Evolutionary conservation across 2,113 vertebrate genomes (phyloP).

Genomic region (Chloropsis cyanopogon): DNA sequence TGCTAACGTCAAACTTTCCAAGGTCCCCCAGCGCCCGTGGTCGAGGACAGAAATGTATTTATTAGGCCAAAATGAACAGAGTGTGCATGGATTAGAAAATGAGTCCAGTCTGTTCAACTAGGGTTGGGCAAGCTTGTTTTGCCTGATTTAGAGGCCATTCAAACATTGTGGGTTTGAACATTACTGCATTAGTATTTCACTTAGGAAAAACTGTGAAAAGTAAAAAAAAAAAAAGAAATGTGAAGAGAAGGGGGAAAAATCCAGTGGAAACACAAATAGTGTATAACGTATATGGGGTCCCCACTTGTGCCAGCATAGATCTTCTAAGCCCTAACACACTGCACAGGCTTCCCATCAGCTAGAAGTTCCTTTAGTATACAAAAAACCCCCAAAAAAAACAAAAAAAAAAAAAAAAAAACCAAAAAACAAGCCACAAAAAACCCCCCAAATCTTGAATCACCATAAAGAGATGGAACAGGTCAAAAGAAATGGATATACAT

Average conservation of each 20-base stretch:
- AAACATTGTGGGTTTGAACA: slow-evolving; percentile 71
- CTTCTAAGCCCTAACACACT: slow-evolving; percentile 29
- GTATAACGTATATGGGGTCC: slow-evolving; percentile 31
- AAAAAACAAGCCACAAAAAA: too few species aligned
- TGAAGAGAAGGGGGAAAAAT: slow-evolving; percentile 10
- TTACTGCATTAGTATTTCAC: slow-evolving; percentile 62
- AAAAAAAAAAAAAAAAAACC: background rate
- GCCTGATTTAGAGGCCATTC: slow-evolving; percentile 67
- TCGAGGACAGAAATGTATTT: slow-evolving; percentile 52
- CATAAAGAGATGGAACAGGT: background rate
- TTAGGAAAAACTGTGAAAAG: slow-evolving; percentile 52
- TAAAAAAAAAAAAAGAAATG: background rate
- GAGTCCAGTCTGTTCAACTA: slow-evolving; percentile 35
- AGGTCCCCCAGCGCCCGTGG: background rate
- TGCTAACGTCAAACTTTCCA: slow-evolving; percentile 9
- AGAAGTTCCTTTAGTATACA: background rate
- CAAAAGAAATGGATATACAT: background rate
- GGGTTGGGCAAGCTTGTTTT: slow-evolving; percentile 65
- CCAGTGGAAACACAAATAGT: slow-evolving; percentile 64
- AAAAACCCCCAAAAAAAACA: too few species aligned
- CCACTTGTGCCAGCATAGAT: slow-evolving; percentile 37
- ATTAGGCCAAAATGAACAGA: slow-evolving; percentile 48
- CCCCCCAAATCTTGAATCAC: background rate
- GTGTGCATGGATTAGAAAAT: slow-evolving; percentile 44
- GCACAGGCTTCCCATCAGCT: slow-evolving; percentile 12